Evolutionary conservation across 1,140 invertebrate genomes (phyloP), one percentile per base, ranked within the genome.

Genomic region (Zelostemma sp.): DNA sequence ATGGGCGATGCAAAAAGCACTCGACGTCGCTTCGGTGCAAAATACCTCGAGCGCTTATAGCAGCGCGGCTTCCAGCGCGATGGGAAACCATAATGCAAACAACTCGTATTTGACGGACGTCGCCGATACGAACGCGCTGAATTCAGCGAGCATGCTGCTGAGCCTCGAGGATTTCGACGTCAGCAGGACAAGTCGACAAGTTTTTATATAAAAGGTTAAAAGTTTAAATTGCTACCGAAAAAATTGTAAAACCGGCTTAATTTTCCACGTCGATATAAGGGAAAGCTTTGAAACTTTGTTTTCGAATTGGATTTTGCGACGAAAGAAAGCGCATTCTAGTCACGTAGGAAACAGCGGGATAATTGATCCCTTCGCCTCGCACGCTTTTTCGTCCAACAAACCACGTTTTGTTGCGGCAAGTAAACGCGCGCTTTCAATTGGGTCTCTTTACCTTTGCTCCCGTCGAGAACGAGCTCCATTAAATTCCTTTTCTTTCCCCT

Each of bases 21-120:
- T 72, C 11, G 83, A 85, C 16, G 80, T 80, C 18, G 78, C 80
- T 12, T 86, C 82, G 3, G 81, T 83, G 19, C 82, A 70, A 56
- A 86, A 86, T 60, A 84, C 83, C 45, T 86, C 82, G 14, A 85
- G 83, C 54, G 82, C 84, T 16, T 84, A 86, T 43, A 86, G 81
- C 49, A 85, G 84, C 54, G 82, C 82, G 14, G 79, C 83, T 19
- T 86, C 84, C 1, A 86, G 83, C 65, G 81, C 82, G 17, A 86
- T 85, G 80, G 83, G 78, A 16, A 85, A 85, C 72, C 82, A 85
- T 49, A 79, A 81, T 66, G 68, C 74, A 6, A 81, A 81, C 53
- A 80, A 71, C 59, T 67, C 78, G 45, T 85, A 83, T 63, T 70
- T 81, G 38, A 68, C 73, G 12, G 80, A 85, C 51, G 68, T 79